These are phyloP conservation scores for Calliscelio sp. DNA, from an alignment of 2,888 invertebrate genomes.

Conservation along the genomic window DNA sequence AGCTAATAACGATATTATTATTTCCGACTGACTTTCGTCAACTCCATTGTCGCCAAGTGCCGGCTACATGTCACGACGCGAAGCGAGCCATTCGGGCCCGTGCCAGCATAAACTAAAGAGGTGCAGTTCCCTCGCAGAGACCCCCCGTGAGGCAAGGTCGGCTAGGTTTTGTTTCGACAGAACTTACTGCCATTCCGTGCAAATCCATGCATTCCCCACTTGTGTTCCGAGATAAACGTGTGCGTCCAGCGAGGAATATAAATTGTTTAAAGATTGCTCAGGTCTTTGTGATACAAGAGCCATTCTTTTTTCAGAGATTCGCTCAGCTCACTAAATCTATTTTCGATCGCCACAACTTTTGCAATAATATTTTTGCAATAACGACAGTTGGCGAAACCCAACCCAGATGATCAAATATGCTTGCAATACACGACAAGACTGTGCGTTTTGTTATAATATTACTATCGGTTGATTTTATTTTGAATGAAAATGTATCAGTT, in stretches of 20 bases:
- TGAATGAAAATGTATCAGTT: conserved; percentile 10
- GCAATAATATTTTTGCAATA: background rate
- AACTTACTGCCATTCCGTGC: background rate
- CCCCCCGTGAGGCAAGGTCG: background rate
- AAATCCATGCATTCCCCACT: conserved; percentile 7
- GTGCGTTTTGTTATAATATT: background rate
- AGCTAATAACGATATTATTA: background rate
- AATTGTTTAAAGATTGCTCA: background rate
- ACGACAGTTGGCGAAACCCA: conserved; percentile 2
- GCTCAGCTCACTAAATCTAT: background rate
- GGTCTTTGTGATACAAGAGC: background rate
- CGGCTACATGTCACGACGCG: background rate
- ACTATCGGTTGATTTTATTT: background rate
- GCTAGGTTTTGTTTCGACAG: no score
- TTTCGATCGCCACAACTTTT: background rate
- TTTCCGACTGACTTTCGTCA: background rate
- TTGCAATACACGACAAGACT: conserved; percentile 7
- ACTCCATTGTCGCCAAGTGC: background rate
- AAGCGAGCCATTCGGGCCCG: background rate
- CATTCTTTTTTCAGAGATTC: background rate
- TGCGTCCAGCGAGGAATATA: conserved; percentile 7
- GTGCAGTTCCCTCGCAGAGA: background rate
- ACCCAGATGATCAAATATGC: conserved; percentile 9
- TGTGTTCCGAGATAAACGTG: background rate
- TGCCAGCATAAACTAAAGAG: background rate